Evolutionary conservation across 2,113 vertebrate species (phyloP).

Genomic region (Triplophysa dalaica): DNA sequence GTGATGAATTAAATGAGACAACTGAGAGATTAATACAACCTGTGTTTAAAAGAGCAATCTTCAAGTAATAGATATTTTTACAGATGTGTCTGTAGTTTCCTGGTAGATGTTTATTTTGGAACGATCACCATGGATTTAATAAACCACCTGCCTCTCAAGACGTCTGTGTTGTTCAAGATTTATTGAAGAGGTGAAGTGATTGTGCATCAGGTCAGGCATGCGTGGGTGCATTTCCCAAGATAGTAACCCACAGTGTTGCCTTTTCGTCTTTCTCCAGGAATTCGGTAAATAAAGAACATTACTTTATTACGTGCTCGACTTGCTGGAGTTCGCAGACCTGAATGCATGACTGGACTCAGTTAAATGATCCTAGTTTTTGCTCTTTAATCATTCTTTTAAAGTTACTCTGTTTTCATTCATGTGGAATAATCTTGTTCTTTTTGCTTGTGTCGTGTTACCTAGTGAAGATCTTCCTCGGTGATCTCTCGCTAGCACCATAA

Average conservation of each 20-base stretch:
- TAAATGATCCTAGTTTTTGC: slow-evolving; percentile 44
- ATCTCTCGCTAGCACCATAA: slow-evolving; percentile 51
- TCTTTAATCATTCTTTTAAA: slow-evolving; percentile 49
- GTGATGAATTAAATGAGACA: no score
- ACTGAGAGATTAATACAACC: no score
- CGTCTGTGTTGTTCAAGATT: slow-evolving; percentile 11
- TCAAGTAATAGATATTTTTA: no score
- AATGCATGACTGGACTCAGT: slow-evolving; percentile 51
- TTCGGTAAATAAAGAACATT: slow-evolving; percentile 26
- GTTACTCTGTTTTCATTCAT: slow-evolving; percentile 51
- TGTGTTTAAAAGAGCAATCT: no score
- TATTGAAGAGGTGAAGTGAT: slow-evolving; percentile 23
- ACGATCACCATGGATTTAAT: slow-evolving; percentile 3
- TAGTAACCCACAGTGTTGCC: neutral
- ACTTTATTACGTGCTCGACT: slow-evolving; percentile 40
- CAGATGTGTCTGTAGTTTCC: slow-evolving; percentile 4
- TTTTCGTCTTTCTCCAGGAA: slow-evolving; percentile 6
- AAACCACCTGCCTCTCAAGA: slow-evolving; percentile 7
- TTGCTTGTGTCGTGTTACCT: slow-evolving; percentile 56
- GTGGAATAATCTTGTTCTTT: slow-evolving; percentile 50
- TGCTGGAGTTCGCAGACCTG: slow-evolving; percentile 23
- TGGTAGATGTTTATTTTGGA: neutral
- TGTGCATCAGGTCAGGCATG: slow-evolving; percentile 8
- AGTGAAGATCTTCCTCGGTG: slow-evolving; percentile 52
- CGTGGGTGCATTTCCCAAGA: neutral